Evolutionary conservation across 2,113 vertebrate genomes (phyloP).

Genomic region (Maccullochella peelii): DNA sequence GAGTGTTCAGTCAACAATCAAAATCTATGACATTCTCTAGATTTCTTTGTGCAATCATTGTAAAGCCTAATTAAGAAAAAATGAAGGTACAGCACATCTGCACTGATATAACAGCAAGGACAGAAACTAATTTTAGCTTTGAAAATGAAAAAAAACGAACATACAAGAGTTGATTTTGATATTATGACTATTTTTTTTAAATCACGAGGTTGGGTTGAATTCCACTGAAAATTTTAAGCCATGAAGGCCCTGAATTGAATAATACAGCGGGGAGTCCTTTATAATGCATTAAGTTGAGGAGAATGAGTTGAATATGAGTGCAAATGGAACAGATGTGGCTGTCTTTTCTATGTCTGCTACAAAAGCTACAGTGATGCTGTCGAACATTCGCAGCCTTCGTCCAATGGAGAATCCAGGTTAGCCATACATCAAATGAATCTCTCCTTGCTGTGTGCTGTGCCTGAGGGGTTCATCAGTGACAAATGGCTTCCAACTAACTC

Average conservation of each 20-base stretch:
- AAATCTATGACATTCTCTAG: neutral
- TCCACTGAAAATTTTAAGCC: neutral
- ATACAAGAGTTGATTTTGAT: neutral
- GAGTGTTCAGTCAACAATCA: neutral
- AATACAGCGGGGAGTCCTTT: constrained; percentile 25
- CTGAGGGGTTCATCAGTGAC: constrained; percentile 67
- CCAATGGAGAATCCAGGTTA: constrained; percentile 1
- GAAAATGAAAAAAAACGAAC: neutral
- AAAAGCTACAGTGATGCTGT: constrained; percentile 17
- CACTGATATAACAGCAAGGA: neutral
- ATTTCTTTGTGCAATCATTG: neutral
- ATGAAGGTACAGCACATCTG: neutral
- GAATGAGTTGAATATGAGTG: constrained; percentile 17
- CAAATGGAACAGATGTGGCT: constrained; percentile 39
- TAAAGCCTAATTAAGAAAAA: neutral
- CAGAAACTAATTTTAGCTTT: neutral
- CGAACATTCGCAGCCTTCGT: constrained; percentile 27
- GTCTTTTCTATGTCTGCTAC: constrained; percentile 13
- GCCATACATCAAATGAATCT: constrained; percentile 56
- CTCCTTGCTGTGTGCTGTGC: constrained; percentile 33
- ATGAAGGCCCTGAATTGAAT: constrained; percentile 3
- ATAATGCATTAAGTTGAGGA: neutral
- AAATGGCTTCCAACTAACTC: constrained; percentile 54
- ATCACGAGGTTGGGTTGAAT: neutral
- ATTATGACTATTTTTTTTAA: neutral